Conservation (phyloP, 2,888 invertebrate species). For the Clepsis dumicolana region DNA sequence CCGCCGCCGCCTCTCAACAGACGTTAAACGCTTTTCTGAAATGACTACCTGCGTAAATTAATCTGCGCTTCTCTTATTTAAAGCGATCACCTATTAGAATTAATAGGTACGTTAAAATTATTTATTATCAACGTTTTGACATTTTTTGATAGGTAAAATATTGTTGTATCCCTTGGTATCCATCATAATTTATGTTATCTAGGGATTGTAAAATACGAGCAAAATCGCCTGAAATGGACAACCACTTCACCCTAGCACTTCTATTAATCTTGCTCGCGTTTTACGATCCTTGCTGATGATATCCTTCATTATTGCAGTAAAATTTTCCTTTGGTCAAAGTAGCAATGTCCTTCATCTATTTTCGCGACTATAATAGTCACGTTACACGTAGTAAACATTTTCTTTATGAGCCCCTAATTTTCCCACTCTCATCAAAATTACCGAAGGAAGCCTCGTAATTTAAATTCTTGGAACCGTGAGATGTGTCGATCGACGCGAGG, state of each 20-base stretch:
- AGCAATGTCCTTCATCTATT: background rate
- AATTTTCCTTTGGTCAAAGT: background rate
- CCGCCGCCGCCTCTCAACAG: background rate
- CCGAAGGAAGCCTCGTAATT: conserved; percentile 30
- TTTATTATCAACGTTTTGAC: too few relatives aligned
- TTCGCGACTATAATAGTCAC: background rate
- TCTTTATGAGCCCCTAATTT: conserved; percentile 35
- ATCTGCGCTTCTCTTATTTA: conserved; percentile 3
- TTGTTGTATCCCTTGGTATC: too few relatives aligned
- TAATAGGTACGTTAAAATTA: too few relatives aligned
- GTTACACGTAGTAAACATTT: background rate
- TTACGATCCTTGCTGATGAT: too few relatives aligned
- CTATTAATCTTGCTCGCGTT: too few relatives aligned
- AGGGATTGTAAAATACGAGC: too few relatives aligned
- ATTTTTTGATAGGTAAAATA: too few relatives aligned
- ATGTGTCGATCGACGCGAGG: conserved; percentile 45
- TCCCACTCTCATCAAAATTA: conserved; percentile 29
- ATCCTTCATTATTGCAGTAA: too few relatives aligned
- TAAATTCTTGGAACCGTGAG: conserved; percentile 35
- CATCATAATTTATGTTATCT: too few relatives aligned
- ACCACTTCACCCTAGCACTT: too few relatives aligned
- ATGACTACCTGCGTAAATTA: conserved; percentile 13
- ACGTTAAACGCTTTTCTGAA: conserved; percentile 25
- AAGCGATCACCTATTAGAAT: background rate
- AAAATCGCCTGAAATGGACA: too few relatives aligned